Evolutionary conservation across 2,797 vertebrate species (phyloP).

Genomic region (Neosalanx taihuensis): DNA sequence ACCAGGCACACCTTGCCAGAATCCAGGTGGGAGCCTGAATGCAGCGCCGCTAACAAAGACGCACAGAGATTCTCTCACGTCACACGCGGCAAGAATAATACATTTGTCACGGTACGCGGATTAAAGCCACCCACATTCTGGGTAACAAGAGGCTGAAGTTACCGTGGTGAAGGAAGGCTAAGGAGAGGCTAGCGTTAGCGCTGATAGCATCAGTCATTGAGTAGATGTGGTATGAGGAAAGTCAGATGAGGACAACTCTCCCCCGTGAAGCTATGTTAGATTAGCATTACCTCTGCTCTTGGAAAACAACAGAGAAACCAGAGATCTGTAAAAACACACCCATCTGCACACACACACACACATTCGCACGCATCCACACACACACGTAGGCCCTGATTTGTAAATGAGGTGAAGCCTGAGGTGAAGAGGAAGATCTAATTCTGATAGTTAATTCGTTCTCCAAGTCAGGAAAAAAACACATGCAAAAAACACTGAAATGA

Average conservation of each 20-base stretch:
- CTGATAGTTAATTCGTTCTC: too few species aligned
- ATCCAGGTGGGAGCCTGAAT: constrained; percentile 35
- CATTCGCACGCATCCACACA: not conserved
- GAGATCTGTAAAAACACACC: not conserved
- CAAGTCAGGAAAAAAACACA: too few species aligned
- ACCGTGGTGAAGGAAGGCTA: constrained; percentile 5
- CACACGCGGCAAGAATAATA: constrained; percentile 11
- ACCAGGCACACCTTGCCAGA: constrained; percentile 23
- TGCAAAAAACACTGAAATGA: not conserved
- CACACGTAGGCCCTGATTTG: not conserved
- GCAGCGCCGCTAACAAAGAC: constrained; percentile 20
- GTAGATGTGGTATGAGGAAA: constrained; percentile 20
- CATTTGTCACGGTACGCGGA: constrained; percentile 24
- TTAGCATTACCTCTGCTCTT: constrained; percentile 8
- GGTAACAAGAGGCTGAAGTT: constrained; percentile 13
- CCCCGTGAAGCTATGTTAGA: not conserved
- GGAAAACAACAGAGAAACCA: constrained; percentile 28
- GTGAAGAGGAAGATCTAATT: not conserved
- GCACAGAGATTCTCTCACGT: constrained; percentile 15
- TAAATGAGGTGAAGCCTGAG: not conserved
- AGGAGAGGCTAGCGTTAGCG: constrained; percentile 4
- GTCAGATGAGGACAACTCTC: constrained; percentile 29
- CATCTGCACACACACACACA: constrained; percentile 1
- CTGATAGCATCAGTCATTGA: constrained; percentile 22
- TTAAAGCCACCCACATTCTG: constrained; percentile 20